These are phyloP conservation scores for Chamaetylas fuelleborni DNA, from an alignment of 2,113 vertebrate species.

Conservation along the genomic window DNA sequence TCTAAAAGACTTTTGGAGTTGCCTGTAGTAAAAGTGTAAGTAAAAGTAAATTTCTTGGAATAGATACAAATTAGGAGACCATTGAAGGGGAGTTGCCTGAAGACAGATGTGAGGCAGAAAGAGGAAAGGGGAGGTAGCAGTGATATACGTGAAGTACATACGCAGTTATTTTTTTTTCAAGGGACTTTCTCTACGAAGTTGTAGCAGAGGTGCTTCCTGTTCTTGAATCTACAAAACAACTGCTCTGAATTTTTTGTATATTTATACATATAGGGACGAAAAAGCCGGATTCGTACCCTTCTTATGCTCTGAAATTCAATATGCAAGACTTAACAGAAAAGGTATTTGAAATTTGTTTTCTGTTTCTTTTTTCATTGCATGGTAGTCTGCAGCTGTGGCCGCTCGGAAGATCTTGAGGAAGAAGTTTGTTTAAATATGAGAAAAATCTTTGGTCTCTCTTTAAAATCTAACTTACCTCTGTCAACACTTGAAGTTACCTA, in stretches of 20 bases:
- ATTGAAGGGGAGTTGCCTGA: neutral
- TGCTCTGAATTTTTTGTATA: neutral
- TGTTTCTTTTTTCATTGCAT: neutral
- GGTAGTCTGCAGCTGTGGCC: neutral
- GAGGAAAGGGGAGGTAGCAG: conserved; percentile 16
- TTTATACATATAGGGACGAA: neutral
- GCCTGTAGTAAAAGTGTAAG: neutral
- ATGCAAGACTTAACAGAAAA: neutral
- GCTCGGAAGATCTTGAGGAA: neutral
- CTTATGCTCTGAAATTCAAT: neutral
- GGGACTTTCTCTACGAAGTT: conserved; percentile 21
- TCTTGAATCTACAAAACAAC: conserved; percentile 26
- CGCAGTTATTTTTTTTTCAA: conserved; percentile 6
- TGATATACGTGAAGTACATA: neutral
- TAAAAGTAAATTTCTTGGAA: neutral
- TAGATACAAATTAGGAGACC: neutral
- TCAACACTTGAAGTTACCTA: neutral
- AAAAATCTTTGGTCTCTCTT: neutral
- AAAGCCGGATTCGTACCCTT: neutral
- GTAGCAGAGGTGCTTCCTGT: conserved; percentile 41
- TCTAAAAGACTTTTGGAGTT: neutral
- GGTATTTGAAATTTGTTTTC: conserved; percentile 33
- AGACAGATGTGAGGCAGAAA: neutral
- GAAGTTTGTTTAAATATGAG: neutral
- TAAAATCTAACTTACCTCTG: neutral